These are phyloP conservation scores for Palythoa grandiflora DNA, from an alignment of 92 coral and sea anemone genomes.

Conservation along the genomic window DNA sequence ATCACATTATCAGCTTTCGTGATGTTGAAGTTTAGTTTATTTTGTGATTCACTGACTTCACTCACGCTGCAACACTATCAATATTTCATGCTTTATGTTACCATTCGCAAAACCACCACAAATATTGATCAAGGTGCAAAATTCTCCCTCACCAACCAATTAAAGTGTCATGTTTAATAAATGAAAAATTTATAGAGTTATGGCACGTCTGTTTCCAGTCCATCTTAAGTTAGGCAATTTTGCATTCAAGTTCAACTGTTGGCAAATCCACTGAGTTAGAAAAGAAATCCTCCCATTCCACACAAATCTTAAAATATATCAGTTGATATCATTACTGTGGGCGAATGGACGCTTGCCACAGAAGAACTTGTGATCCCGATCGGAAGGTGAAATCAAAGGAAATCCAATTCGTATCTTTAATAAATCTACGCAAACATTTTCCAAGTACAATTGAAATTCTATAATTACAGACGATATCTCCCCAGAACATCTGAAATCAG, in stretches of 20 bases:
- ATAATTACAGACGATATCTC: not conserved
- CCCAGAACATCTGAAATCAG: not conserved
- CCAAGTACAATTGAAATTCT: not conserved
- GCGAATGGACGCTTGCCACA: not conserved
- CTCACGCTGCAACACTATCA: not conserved
- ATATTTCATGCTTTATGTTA: slow-evolving; percentile 24
- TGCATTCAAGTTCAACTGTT: not conserved
- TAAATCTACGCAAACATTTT: not conserved
- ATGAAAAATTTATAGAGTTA: not conserved
- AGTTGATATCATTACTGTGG: not conserved
- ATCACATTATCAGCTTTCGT: not conserved
- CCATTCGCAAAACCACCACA: slow-evolving; percentile 10
- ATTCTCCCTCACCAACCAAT: not conserved
- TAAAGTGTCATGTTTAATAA: slow-evolving; percentile 16
- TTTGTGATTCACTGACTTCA: slow-evolving; percentile 9
- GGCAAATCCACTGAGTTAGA: not conserved
- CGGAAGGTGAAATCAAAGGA: slow-evolving; percentile 1
- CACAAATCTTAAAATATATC: not conserved
- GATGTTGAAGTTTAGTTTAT: not conserved
- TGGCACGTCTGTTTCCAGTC: too few relatives aligned
- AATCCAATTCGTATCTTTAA: not conserved
- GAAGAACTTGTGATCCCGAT: not conserved
- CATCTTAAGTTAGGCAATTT: not conserved
- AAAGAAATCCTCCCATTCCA: not conserved
- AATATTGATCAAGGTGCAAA: slow-evolving; percentile 28